phyloP scores from a whole-genome alignment of 2,888 invertebrate genomes.

The Diplolepis rosae region DNA sequence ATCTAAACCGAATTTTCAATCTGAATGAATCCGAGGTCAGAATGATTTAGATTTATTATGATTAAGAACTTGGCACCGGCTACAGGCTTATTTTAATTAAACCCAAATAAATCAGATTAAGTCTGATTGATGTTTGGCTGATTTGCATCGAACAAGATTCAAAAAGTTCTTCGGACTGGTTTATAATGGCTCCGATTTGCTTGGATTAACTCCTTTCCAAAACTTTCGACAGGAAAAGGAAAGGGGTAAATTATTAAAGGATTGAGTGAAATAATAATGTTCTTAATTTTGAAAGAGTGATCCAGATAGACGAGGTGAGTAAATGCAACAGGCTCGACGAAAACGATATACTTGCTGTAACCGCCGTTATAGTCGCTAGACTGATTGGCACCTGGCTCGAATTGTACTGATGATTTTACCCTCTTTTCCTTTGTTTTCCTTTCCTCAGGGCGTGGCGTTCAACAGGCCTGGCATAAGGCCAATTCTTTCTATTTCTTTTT shows the following conservation, averaged over 20 bases:
- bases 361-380: constrained; percentile 29
- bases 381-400: constrained; percentile 60
- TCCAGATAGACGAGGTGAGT: not conserved
- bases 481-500: constrained; percentile 43
- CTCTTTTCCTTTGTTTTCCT: constrained; percentile 52
- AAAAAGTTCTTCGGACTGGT: no score
- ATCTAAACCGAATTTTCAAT: no score
- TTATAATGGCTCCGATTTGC: no score
- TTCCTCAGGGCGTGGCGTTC: constrained; percentile 65
- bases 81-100: no score
- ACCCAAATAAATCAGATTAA: no score
- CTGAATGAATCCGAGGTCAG: no score
- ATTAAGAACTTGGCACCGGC: no score
- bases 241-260: not conserved
- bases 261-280: not conserved
- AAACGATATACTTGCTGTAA: constrained; percentile 28
- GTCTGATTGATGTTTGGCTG: no score
- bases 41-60: no score
- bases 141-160: no score
- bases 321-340: constrained; percentile 47
- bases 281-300: not conserved
- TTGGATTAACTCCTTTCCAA: no score
- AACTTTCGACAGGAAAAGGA: no score
- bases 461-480: constrained; percentile 68
- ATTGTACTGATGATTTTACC: constrained; percentile 55